Evolutionary conservation across 1,140 invertebrate species (phyloP).

Genomic region (Chironomus tepperi): DNA sequence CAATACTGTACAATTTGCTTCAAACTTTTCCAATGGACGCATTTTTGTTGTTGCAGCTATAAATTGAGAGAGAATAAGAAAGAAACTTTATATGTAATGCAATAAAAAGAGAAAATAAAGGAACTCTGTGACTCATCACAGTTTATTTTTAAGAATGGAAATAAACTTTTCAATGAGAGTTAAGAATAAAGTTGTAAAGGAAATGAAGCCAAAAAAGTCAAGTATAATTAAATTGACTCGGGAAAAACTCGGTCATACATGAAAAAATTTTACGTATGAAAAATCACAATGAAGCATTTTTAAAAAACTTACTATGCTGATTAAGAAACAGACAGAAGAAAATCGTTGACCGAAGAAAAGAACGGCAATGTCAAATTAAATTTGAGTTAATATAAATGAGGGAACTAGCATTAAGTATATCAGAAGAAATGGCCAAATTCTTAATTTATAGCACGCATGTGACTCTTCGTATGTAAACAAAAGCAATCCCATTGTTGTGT

Average conservation of each 20-base stretch:
- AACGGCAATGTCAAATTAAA: no score
- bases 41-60: background rate
- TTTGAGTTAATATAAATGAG: background rate
- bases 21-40: slow-evolving; percentile 5
- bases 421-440: background rate
- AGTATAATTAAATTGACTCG: no score
- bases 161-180: no score
- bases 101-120: background rate
- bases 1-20: slow-evolving; percentile 16
- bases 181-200: no score
- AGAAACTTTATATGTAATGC: background rate
- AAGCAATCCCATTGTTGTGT: no score
- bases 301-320: no score
- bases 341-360: no score
- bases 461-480: background rate
- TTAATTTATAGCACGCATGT: background rate
- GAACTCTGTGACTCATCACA: background rate
- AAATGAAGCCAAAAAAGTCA: no score
- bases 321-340: no score
- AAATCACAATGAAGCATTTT: no score
- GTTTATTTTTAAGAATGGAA: background rate
- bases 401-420: background rate
- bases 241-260: no score
- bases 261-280: no score
- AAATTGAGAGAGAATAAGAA: background rate